Percentiles rank a stretch among this genome's conserved stretches.
These are phyloP conservation scores for Tokudaia tokunoshimensis DNA, from an alignment of 2,797 vertebrate species.

Conservation along the genomic window DNA sequence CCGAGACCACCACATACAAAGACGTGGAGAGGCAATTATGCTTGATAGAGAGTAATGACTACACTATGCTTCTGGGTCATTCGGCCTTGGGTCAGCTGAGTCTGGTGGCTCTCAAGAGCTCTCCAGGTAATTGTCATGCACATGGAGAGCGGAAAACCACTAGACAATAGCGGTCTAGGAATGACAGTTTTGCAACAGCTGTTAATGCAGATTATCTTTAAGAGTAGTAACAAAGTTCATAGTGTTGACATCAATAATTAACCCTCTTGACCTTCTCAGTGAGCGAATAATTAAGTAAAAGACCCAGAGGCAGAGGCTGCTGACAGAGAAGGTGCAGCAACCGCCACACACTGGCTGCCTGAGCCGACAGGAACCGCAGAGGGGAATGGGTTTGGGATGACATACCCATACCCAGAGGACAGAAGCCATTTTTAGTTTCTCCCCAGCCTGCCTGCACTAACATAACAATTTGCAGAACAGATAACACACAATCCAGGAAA, in stretches of 20 bases:
- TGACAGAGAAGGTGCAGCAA: neutral
- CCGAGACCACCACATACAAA: slow-evolving; percentile 29
- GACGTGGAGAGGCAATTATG: slow-evolving; percentile 67
- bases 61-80: slow-evolving; percentile 20
- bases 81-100: neutral
- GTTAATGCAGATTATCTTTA: slow-evolving; percentile 69
- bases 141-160: slow-evolving; percentile 61
- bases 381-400: neutral
- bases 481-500: neutral
- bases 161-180: slow-evolving; percentile 6
- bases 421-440: neutral
- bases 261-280: slow-evolving; percentile 64
- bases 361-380: neutral
- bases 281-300: slow-evolving; percentile 24
- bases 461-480: neutral
- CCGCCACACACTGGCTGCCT: neutral
- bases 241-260: slow-evolving; percentile 69
- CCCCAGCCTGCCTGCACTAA: neutral
- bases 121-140: slow-evolving; percentile 68
- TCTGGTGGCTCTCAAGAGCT: slow-evolving; percentile 68
- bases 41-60: slow-evolving; percentile 51
- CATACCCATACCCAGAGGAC: neutral
- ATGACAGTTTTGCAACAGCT: slow-evolving; percentile 56
- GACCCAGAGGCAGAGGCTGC: slow-evolving; percentile 18
- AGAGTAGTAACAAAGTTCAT: slow-evolving; percentile 62